Conservation (phyloP, 2,113 vertebrate genomes). For the Hepsetus odoe region DNA sequence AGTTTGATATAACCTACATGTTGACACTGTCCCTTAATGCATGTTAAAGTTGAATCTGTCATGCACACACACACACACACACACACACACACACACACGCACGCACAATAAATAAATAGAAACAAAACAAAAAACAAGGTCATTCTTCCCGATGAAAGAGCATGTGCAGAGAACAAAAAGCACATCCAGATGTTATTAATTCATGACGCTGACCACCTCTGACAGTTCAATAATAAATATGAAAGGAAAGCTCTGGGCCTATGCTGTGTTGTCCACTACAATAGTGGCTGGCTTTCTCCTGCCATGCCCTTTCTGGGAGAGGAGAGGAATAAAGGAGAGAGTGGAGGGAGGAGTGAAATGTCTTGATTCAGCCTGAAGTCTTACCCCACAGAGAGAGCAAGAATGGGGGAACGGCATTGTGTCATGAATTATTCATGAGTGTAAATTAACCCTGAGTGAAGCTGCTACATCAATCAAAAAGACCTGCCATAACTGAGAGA, state of each 20-base stretch:
- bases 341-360: conserved; percentile 59
- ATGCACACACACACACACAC: no score
- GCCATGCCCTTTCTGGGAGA: conserved; percentile 34
- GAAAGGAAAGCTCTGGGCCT: conserved; percentile 50
- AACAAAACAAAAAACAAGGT: conserved; percentile 9
- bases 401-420: conserved; percentile 80
- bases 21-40: no score
- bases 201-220: conserved; percentile 64
- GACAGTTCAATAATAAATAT: conserved; percentile 72
- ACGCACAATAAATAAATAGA: background rate
- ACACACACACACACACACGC: no score
- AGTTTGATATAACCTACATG: no score
- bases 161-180: conserved; percentile 33
- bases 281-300: conserved; percentile 43
- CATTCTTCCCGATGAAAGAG: conserved; percentile 17
- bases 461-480: conserved; percentile 90
- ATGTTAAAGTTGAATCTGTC: no score
- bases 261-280: conserved; percentile 57
- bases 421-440: conserved; percentile 88
- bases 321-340: conserved; percentile 40
- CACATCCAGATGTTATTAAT: conserved; percentile 62
- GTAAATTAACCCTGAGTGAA: conserved; percentile 92
- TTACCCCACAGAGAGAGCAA: conserved; percentile 84
- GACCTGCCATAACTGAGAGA: conserved; percentile 81
- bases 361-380: conserved; percentile 71